These are phyloP conservation scores for Neocrepidodera transversa DNA, from an alignment of 2,888 invertebrate genomes.

Conservation along the genomic window DNA sequence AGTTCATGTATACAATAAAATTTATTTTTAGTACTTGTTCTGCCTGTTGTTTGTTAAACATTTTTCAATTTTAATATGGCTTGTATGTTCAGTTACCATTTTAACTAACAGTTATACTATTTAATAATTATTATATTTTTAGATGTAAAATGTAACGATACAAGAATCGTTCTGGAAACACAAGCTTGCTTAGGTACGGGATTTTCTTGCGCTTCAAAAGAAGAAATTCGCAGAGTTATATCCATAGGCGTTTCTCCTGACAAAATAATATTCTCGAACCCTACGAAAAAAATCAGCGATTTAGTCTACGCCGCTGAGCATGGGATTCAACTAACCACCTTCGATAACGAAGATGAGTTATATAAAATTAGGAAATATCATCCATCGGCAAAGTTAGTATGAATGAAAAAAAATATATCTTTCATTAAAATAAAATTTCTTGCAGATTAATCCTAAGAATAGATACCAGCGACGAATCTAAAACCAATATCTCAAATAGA, in stretches of 20 bases:
- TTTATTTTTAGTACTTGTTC: no score
- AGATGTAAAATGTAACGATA: slow-evolving; percentile 71
- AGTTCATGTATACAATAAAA: no score
- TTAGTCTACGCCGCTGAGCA: slow-evolving; percentile 63
- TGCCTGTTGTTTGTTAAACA: no score
- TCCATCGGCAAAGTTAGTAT: slow-evolving; percentile 62
- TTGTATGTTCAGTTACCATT: no score
- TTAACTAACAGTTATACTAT: no score
- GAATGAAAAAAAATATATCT: no score
- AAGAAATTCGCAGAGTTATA: slow-evolving; percentile 65
- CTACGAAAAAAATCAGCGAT: slow-evolving; percentile 65
- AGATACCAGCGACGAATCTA: slow-evolving; percentile 20
- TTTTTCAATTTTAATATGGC: no score
- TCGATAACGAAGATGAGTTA: slow-evolving; percentile 66
- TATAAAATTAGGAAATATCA: slow-evolving; percentile 63
- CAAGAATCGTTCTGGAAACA: slow-evolving; percentile 58
- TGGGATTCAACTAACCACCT: slow-evolving; percentile 65
- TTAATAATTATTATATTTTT: no score
- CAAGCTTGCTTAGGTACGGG: slow-evolving; percentile 65
- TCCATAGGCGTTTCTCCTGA: slow-evolving; percentile 61
- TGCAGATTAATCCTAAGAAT: slow-evolving; percentile 46
- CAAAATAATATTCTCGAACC: slow-evolving; percentile 68
- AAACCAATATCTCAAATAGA: slow-evolving; percentile 14
- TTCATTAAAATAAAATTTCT: slow-evolving; percentile 55
- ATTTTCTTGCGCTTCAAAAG: slow-evolving; percentile 70